A percentile compares a stretch with the other conserved stretches of the same genome.
These are phyloP conservation scores for Tiliacea aurago DNA, from an alignment of 2,888 invertebrate genomes.

Conservation along the genomic window DNA sequence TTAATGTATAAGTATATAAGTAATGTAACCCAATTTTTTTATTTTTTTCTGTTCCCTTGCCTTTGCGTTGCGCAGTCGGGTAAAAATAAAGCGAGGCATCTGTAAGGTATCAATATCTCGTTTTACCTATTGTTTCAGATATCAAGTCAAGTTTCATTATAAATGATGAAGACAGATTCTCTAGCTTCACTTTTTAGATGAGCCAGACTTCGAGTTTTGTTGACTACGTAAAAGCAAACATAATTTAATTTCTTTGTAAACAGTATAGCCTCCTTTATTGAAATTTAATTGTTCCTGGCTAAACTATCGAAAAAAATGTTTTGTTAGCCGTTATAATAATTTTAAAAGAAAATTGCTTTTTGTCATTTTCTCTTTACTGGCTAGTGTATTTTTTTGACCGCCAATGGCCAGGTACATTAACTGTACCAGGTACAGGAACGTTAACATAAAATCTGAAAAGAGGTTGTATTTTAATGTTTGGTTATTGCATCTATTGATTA, in stretches of 20 bases:
- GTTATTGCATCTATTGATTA: not conserved
- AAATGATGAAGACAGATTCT: slow-evolving; percentile 13
- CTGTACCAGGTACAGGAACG: too few species aligned
- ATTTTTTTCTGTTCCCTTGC: too few species aligned
- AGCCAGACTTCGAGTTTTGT: not conserved
- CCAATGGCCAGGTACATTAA: not conserved
- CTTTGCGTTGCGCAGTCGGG: too few species aligned
- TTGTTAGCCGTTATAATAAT: not conserved
- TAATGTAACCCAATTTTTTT: too few species aligned
- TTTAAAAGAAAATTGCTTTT: not conserved
- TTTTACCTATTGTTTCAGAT: too few species aligned
- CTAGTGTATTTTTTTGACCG: not conserved
- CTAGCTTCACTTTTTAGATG: not conserved
- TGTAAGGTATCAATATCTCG: too few species aligned
- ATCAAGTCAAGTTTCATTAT: slow-evolving; percentile 2
- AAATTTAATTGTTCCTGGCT: not conserved
- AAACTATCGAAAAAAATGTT: not conserved
- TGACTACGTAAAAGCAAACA: not conserved
- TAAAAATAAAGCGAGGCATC: not conserved
- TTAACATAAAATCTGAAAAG: not conserved
- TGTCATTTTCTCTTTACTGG: not conserved
- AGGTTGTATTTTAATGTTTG: not conserved
- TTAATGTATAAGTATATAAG: too few species aligned
- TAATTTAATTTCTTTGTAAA: not conserved
- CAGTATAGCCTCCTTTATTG: not conserved